Conservation (phyloP, 2,797 vertebrate species). For the Lacerta agilis region DNA sequence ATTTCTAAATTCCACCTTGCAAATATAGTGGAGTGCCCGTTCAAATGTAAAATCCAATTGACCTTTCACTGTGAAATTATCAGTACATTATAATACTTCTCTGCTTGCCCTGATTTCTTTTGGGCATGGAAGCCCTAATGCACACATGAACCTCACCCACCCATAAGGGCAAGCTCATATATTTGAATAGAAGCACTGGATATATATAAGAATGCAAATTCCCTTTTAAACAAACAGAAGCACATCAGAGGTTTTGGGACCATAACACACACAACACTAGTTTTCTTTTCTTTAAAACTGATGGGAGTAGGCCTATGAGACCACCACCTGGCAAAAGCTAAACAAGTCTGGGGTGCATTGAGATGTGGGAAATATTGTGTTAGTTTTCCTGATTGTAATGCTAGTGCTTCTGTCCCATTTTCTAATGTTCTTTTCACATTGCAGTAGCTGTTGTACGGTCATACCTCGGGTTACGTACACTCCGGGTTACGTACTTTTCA, state of each 20-base stretch:
- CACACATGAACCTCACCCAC: neutral
- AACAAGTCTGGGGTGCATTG: neutral
- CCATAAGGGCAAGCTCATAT: neutral
- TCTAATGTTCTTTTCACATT: no score
- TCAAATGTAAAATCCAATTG: neutral
- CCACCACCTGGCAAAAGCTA: neutral
- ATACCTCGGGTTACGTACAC: no score
- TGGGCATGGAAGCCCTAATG: neutral
- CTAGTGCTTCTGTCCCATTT: no score
- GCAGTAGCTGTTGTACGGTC: no score
- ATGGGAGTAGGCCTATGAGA: neutral
- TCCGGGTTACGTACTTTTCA: no score
- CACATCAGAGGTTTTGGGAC: neutral
- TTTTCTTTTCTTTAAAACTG: neutral
- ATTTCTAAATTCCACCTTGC: neutral
- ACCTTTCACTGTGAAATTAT: neutral
- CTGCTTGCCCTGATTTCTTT: neutral
- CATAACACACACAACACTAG: neutral
- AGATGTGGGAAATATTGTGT: no score
- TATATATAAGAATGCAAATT: neutral
- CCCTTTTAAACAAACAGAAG: neutral
- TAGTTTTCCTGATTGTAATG: no score
- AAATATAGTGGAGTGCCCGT: neutral
- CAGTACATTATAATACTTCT: neutral
- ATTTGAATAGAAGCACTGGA: neutral